Conservation (phyloP, 2,113 vertebrate genomes). For the Phoenicopterus ruber region DNA sequence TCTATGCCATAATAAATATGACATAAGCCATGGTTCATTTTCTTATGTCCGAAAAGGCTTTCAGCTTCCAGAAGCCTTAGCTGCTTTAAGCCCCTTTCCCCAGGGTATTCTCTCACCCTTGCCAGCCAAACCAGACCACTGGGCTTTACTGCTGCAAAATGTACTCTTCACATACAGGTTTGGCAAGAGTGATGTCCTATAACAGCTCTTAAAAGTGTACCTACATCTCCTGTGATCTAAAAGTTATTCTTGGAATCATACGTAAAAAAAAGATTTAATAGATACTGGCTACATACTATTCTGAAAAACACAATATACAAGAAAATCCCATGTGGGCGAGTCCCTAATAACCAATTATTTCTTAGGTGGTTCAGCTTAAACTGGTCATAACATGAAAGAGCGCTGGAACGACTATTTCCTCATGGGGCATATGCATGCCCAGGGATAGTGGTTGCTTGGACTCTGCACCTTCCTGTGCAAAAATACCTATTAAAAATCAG, state of each 20-base stretch:
- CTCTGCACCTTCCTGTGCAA: background rate
- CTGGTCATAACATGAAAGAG: background rate
- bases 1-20: background rate
- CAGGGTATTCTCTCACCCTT: background rate
- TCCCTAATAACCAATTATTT: background rate
- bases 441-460: background rate
- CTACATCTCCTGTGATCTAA: background rate
- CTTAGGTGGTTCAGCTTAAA: background rate
- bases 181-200: background rate
- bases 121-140: background rate
- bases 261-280: background rate
- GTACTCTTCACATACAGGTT: background rate
- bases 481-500: background rate
- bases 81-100: background rate
- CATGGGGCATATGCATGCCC: fast-evolving
- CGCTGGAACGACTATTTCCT: background rate
- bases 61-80: background rate
- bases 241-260: background rate
- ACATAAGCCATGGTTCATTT: background rate
- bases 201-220: background rate
- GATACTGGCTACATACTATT: background rate
- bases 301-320: background rate
- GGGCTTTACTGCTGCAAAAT: background rate
- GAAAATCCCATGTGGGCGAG: background rate
- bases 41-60: background rate